These are phyloP conservation scores for Liolophura sinensis DNA, from an alignment of 1,140 invertebrate genomes.

Conservation along the genomic window DNA sequence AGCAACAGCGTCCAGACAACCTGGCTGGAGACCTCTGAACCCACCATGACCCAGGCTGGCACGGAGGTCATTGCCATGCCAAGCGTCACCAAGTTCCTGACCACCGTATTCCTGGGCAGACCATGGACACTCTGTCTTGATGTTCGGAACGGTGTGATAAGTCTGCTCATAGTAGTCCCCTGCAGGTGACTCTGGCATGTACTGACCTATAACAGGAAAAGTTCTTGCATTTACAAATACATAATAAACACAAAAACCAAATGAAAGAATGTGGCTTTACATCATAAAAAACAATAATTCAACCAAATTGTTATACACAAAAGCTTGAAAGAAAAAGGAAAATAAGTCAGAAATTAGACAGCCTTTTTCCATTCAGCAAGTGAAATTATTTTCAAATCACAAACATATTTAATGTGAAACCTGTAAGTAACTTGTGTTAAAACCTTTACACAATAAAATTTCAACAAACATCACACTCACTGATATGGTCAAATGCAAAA, in stretches of 20 bases:
- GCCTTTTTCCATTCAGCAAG: too few relatives aligned
- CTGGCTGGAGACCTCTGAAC: slow-evolving; percentile 37
- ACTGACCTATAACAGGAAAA: slow-evolving; percentile 32
- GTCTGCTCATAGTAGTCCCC: slow-evolving; percentile 62
- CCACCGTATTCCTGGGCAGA: slow-evolving; percentile 33
- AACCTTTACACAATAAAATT: too few relatives aligned
- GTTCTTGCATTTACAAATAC: too few relatives aligned
- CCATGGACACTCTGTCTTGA: slow-evolving; percentile 52
- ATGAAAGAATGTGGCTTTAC: neutral
- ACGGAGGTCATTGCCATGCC: slow-evolving; percentile 67
- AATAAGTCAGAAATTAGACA: too few relatives aligned
- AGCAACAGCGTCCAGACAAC: slow-evolving; percentile 33
- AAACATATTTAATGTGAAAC: too few relatives aligned
- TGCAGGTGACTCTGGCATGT: slow-evolving; percentile 30
- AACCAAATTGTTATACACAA: too few relatives aligned
- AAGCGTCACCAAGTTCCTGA: slow-evolving; percentile 35
- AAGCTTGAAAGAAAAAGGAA: too few relatives aligned
- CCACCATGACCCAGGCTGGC: slow-evolving; percentile 64
- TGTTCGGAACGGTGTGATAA: slow-evolving; percentile 81
- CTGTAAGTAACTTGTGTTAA: too few relatives aligned
- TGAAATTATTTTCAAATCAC: too few relatives aligned
- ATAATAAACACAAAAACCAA: neutral
- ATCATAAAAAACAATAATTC: neutral
- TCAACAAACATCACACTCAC: too few relatives aligned
- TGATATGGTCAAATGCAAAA: too few relatives aligned